Evolutionary conservation across 2,888 invertebrate genomes (phyloP).

Genomic region (Agriopis leucophaearia): DNA sequence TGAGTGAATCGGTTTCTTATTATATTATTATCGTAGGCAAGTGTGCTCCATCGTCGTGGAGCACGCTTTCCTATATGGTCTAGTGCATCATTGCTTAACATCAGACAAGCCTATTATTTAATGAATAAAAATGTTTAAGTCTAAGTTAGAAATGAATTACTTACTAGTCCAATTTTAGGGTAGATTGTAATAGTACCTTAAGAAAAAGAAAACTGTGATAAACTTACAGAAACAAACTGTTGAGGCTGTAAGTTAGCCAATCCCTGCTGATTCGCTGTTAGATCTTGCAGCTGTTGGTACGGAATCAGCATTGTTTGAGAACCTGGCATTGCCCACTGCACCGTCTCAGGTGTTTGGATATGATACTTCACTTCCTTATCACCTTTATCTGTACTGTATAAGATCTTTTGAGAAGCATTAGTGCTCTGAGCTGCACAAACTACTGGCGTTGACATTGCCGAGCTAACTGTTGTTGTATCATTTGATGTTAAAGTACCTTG

Average conservation of each 20-base stretch:
- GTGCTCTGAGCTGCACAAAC: conserved; percentile 81
- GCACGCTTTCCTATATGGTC: too few species aligned
- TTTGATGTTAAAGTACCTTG: conserved; percentile 74
- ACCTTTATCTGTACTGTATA: conserved; percentile 79
- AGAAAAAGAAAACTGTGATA: neutral
- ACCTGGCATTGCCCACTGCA: conserved; percentile 80
- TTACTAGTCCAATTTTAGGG: neutral
- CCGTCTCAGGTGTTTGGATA: conserved; percentile 76
- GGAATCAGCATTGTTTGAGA: conserved; percentile 83
- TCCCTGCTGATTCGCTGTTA: conserved; percentile 70
- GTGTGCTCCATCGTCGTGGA: too few species aligned
- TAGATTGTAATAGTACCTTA: neutral
- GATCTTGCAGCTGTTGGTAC: conserved; percentile 79
- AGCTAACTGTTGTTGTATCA: conserved; percentile 79
- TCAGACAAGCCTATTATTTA: too few species aligned
- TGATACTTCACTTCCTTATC: conserved; percentile 82
- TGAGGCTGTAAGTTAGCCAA: conserved; percentile 75
- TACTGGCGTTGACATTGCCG: conserved; percentile 76
- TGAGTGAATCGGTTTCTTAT: too few species aligned
- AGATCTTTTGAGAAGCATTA: conserved; percentile 77
- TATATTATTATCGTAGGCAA: too few species aligned
- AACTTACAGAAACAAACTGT: conserved; percentile 80
- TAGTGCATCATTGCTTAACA: too few species aligned
- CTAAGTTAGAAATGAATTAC: too few species aligned
- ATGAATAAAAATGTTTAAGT: too few species aligned